Base-by-base conservation (phyloP, 2,797 vertebrate species). In the Hydrocynus forskahlii region DNA sequence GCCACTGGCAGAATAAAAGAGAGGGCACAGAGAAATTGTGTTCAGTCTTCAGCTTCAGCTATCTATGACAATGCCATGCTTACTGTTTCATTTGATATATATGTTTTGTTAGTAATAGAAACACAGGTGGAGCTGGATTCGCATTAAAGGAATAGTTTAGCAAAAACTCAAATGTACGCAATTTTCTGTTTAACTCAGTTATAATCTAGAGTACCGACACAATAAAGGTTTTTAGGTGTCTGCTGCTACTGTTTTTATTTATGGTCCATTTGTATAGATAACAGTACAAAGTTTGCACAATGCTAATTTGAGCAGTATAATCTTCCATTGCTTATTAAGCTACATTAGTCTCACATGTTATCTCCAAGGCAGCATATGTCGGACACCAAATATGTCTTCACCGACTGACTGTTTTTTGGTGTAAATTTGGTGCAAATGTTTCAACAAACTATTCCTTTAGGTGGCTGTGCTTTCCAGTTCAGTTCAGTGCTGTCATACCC, bases 1-100 rank as follows among this genome's bases (percentile, higher is more conserved):
- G 63, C 48, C 82, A 85, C 86, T 43, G 79, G 87, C 84, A 87
- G 72, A 79, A 35, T 5, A 8, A 67, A 0, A 19, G 17, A 66
- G 2, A 40, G 29, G 29, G 23, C 9, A 76, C 55, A 63, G 14
- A 55, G 38, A 64, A 50, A 4, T 76, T 38, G 50, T 7, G 43
- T 66, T 76, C 19, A 71, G 29, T 19, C 13, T 66, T 48, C 43
- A 40, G 19, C 13, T 66, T 48, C 43, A 40, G 19, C 14, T 12
- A 64, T 38, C 17, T 5, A 9, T 68, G 17, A 5, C 8, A 2
- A 2, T 40, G 6, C n/a, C 16, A 17, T 29, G 29, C 29, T 29
- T 43, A n/a, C 5, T 19, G 17, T 67, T 57, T 57, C 6, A 57
- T 1, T 57, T n/a, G 54, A 57, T n/a, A n/a, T n/a, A 57, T 29